Evolutionary conservation across 2,113 vertebrate genomes (phyloP).

Genomic region (Amazona vittata): DNA sequence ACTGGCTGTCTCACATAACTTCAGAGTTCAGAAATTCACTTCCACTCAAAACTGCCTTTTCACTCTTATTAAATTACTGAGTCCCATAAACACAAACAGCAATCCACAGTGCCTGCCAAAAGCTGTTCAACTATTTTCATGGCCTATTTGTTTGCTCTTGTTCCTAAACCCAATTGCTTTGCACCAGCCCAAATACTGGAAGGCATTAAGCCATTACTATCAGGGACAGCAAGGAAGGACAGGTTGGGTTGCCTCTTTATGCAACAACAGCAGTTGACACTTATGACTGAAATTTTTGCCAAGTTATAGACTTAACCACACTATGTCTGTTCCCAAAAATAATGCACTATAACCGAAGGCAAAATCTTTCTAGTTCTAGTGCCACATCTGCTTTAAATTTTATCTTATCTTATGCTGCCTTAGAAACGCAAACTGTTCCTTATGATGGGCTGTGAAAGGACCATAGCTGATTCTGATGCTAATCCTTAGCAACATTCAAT

Average conservation of each 20-base stretch:
- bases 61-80: not conserved
- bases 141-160: not conserved
- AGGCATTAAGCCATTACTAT: not conserved
- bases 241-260: not conserved
- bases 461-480: rapidly evolving
- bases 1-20: not conserved
- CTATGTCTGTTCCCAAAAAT: not conserved
- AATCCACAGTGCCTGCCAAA: not conserved
- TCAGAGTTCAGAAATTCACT: not conserved
- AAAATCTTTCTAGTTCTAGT: not conserved
- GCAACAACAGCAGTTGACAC: rapidly evolving
- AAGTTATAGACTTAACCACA: not conserved
- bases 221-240: not conserved
- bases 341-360: not conserved
- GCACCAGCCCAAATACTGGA: not conserved
- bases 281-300: not conserved
- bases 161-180: not conserved
- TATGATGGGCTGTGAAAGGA: not conserved
- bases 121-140: not conserved
- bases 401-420: not conserved
- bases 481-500: rapidly evolving
- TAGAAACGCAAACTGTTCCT: not conserved
- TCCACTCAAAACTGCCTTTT: not conserved
- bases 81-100: not conserved
- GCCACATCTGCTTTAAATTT: not conserved